These are phyloP conservation scores for Archips crataeganus DNA, from an alignment of 2,888 invertebrate genomes.

Conservation along the genomic window DNA sequence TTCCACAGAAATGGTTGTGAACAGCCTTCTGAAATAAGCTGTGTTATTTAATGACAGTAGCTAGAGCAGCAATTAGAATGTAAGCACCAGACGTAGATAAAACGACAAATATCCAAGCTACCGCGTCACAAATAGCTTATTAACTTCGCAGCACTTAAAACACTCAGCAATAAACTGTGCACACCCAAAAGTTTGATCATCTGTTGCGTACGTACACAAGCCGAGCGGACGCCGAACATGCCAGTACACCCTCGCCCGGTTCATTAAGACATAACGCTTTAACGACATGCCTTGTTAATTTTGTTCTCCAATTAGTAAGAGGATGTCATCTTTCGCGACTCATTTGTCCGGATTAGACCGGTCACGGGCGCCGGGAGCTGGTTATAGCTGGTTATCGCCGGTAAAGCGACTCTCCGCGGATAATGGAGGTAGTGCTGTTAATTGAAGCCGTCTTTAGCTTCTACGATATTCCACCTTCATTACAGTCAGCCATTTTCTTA, in stretches of 20 bases:
- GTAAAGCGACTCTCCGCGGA: slow-evolving; percentile 62
- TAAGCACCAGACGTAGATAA: neutral
- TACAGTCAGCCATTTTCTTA: slow-evolving; percentile 49
- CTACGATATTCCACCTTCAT: slow-evolving; percentile 55
- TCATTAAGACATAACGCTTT: slow-evolving; percentile 43
- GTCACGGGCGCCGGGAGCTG: slow-evolving; percentile 57
- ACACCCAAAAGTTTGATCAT: slow-evolving; percentile 22
- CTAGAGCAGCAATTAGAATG: neutral
- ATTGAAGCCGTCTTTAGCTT: slow-evolving; percentile 63
- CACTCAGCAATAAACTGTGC: neutral
- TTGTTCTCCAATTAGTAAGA: slow-evolving; percentile 66
- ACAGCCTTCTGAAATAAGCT: too few species aligned
- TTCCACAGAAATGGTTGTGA: too few species aligned
- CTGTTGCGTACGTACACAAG: slow-evolving; percentile 10
- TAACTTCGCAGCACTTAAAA: slow-evolving; percentile 4
- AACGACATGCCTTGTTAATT: slow-evolving; percentile 49
- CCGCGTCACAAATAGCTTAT: neutral
- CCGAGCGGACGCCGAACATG: slow-evolving; percentile 7
- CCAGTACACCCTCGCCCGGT: slow-evolving; percentile 24
- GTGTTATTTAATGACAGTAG: neutral
- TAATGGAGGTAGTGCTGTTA: slow-evolving; percentile 71
- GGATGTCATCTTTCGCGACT: slow-evolving; percentile 72
- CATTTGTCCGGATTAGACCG: slow-evolving; percentile 71
- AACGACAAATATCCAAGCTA: neutral
- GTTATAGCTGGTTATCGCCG: slow-evolving; percentile 63